phyloP scores from a whole-genome alignment of 2,888 invertebrate species.

The Acronicta aceris region DNA sequence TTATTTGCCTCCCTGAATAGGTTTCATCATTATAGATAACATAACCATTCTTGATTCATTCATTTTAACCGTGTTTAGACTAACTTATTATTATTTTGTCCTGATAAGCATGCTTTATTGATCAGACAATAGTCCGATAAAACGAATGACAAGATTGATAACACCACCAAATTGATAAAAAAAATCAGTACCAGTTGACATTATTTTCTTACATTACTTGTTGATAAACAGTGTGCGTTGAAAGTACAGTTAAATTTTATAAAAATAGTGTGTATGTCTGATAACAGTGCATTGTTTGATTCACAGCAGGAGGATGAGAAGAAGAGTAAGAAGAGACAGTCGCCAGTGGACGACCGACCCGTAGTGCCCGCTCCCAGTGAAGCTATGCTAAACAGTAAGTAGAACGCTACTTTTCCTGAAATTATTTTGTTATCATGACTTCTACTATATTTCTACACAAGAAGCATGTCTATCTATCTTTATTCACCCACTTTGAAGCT shows the following conservation, averaged over 20 bases:
- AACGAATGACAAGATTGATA: conserved; percentile 77
- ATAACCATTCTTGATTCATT: conserved; percentile 14
- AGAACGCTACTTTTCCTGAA: background rate
- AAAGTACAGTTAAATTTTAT: conserved; percentile 45
- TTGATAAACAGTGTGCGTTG: conserved; percentile 59
- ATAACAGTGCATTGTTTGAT: conserved; percentile 67
- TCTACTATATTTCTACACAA: background rate
- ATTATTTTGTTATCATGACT: background rate
- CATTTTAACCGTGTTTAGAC: conserved; percentile 33
- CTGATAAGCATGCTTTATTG: conserved; percentile 71
- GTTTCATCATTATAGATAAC: conserved; percentile 15
- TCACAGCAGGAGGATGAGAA: conserved; percentile 86
- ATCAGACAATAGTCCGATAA: conserved; percentile 80
- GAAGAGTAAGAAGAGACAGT: conserved; percentile 84
- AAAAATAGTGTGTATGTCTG: conserved; percentile 73
- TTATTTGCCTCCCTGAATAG: conserved; percentile 13
- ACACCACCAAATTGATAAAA: conserved; percentile 78
- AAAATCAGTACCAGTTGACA: conserved; percentile 57
- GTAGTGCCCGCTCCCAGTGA: conserved; percentile 85
- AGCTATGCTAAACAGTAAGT: conserved; percentile 87
- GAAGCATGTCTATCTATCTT: no score
- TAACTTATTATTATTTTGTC: conserved; percentile 53
- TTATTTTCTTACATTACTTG: conserved; percentile 63
- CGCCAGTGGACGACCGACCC: conserved; percentile 85
- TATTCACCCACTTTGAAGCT: conserved; percentile 19